phyloP scores from a whole-genome alignment of 2,888 invertebrate genomes.

The Agriopis leucophaearia region DNA sequence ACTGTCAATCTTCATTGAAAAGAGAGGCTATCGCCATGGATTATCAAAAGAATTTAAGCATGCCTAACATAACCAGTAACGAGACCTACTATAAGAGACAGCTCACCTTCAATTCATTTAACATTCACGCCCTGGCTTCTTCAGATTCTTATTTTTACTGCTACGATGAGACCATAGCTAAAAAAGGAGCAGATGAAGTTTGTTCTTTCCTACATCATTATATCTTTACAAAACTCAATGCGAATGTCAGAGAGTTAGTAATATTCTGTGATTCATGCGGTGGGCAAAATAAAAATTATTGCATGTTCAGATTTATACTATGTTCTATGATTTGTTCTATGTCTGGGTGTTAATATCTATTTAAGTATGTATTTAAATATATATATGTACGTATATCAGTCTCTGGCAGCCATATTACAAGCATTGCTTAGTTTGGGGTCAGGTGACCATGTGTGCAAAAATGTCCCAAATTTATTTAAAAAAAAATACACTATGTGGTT shows the following conservation, averaged over 20 bases:
- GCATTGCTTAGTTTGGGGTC: too few species aligned
- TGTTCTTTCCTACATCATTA: background rate
- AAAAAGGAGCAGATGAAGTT: background rate
- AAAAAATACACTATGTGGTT: background rate
- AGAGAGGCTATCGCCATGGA: too few species aligned
- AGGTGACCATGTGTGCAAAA: too few species aligned
- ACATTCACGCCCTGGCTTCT: background rate
- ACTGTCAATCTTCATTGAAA: too few species aligned
- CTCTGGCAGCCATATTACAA: too few species aligned
- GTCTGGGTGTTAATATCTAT: too few species aligned
- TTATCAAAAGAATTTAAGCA: background rate
- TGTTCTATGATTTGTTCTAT: too few species aligned
- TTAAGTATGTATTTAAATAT: too few species aligned
- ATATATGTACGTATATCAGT: too few species aligned
- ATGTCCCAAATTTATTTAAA: too few species aligned
- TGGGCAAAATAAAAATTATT: background rate
- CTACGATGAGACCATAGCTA: background rate
- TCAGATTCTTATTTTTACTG: background rate
- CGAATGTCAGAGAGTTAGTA: background rate
- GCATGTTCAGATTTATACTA: background rate
- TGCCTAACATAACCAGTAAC: background rate
- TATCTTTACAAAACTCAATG: background rate
- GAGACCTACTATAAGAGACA: background rate
- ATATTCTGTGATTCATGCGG: background rate
- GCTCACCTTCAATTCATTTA: background rate